Evolutionary conservation across 2,888 invertebrate genomes (phyloP), one percentile per base, ranked within the genome.

Genomic region (Limnephilus lunatus): DNA sequence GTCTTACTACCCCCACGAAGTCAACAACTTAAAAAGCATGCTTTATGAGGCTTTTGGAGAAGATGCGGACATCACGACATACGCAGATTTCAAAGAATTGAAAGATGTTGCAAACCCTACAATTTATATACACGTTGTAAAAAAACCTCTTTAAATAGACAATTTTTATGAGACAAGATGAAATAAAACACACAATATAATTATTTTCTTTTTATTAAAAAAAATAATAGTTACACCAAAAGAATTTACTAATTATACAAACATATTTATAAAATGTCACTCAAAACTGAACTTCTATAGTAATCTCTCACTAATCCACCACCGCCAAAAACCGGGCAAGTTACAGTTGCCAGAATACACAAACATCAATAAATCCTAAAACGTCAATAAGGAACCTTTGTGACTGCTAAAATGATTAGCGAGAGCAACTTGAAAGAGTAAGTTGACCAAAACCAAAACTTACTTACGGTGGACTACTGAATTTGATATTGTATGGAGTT

Each of bases 1-100:
- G 68, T 98, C 98, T 53, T 99, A 98, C 95, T 98, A 98, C 95
- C 99, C 98, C 0, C 98, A 99, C 95, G 97, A 97, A 93, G 95
- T 98, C 94, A 96, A 97, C 86, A 96, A 96, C 39, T 99, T 99
- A 95, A 97, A 96, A 0, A 94, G 95, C 53, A 97, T 98, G 96
- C 95, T 99, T 92, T 95, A 96, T 93, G 97, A 97, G 89, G 97
- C 97, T 3, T 98, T 98, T 94, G 97, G 97, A 85, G 94, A 95
- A 48, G 95, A 96, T 44, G 97, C 97, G 1, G 96, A 96, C 90
- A 98, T 98, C 95, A 96, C 96, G 93, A 97, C 98, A 92, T 98
- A 97, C 94, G 98, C 97, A 0, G 98, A 99, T 95, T 99, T 99
- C 95, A 97, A 98, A 94, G 96, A 97, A 0, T 94, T 98, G 86